Percentiles rank a stretch among this genome's conserved stretches.
These are phyloP conservation scores for Trachurus trachurus DNA, from an alignment of 2,797 vertebrate genomes.

Conservation along the genomic window DNA sequence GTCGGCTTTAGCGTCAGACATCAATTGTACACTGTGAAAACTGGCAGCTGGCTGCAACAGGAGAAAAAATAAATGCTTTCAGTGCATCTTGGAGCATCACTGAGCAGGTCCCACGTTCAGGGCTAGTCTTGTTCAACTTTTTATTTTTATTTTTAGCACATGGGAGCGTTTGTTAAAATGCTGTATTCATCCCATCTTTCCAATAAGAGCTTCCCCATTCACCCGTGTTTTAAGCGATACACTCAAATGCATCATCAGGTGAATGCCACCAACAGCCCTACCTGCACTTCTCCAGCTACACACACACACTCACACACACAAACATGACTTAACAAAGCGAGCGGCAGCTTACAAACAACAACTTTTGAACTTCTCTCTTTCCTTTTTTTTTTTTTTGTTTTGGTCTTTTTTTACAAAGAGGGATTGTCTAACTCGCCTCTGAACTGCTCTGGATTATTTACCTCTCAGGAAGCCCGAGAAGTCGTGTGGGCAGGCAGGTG, in stretches of 20 bases:
- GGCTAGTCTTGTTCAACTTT: conserved; percentile 4
- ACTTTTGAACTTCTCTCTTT: conserved; percentile 3
- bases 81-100: conserved; percentile 28
- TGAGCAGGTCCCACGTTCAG: conserved; percentile 29
- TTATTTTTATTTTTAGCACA: neutral
- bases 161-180: neutral
- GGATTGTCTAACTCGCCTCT: conserved; percentile 31
- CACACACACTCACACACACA: no score
- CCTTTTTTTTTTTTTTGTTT: neutral
- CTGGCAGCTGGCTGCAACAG: conserved; percentile 60
- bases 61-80: conserved; percentile 10
- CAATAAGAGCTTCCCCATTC: conserved; percentile 9
- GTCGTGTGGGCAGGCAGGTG: conserved; percentile 47
- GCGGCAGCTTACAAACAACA: conserved; percentile 48
- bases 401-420: neutral
- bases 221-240: neutral
- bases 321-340: neutral
- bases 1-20: conserved; percentile 34
- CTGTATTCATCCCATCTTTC: conserved; percentile 3
- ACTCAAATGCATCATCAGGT: neutral
- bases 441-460: conserved; percentile 60
- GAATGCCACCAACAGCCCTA: conserved; percentile 41
- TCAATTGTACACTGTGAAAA: conserved; percentile 72
- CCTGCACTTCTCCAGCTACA: conserved; percentile 30
- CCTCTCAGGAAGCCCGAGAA: conserved; percentile 70